Evolutionary conservation across 2,888 invertebrate genomes (phyloP), one percentile per base, ranked within the genome.

Genomic region (Catocala sponsa): DNA sequence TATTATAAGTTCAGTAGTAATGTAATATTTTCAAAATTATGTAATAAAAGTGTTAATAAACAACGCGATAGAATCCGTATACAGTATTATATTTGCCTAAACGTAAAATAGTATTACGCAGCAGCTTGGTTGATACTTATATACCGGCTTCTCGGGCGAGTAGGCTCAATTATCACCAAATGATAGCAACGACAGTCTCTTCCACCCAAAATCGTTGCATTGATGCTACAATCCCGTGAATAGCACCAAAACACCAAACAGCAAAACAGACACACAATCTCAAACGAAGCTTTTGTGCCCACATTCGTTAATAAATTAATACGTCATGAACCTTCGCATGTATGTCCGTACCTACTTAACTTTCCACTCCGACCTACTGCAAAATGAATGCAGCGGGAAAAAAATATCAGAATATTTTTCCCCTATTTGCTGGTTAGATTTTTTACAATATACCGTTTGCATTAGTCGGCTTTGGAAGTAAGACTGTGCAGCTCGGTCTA

Each of bases 401-500:
- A 2, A 55, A 38, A 56, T 47, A 61, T 47, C 41, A 32, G 12
- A 47, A 55, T 42, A 66, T 63, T 70, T 70, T 76, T 67, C 67
- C 67, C 54, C 64, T 67, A 63, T 46, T 62, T 49, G 48, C 1
- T 50, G 48, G 55, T 68, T 66, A 63, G 57, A 68, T 68, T 46
- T 75, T 65, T 64, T 55, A 55, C 50, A 49, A 66, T 65, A 61
- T 74, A 61, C 55, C 33, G 51, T 47, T 59, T 55, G 55, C 11
- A 51, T 46, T 51, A 51, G 44, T 10, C 38, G 25, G 33, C n/a
- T 55, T 55, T 15, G 25, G 46, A 33, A 55, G 6, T 76, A 76
- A 70, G 66, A 66, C 76, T 65, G 59, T 43, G 59, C 61, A 61
- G 65, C 67, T 72, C 61, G 70, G 63, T 68, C 9, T 65, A 76